Base-by-base conservation (phyloP, 2,888 invertebrate genomes). In the Cabera pusaria region DNA sequence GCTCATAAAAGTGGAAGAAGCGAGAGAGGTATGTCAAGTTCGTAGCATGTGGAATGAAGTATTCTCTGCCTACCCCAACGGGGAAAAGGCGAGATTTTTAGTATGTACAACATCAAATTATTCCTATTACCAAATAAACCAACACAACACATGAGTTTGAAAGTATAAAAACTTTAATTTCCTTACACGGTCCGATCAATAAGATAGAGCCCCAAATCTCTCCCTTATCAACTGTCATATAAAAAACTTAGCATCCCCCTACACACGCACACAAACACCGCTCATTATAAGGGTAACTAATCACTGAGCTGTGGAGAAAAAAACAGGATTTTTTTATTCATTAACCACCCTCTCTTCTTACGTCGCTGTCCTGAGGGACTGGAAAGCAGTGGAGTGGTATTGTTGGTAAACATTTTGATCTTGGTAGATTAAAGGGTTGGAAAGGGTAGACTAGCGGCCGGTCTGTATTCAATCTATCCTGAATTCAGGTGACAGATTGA, bases 251-350 rank as follows among this genome's bases (percentile, higher is more conserved):
- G 68, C 64, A 58, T 61, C 66, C 66, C 68, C 60, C 62, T 49
- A 51, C 64, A 74, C 68, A 72, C 72, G 64, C 73, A 76, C 72
- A 80, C 72, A 64, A 61, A 65, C 71, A 72, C 70, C 71, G 72
- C 79, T 88, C 84, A 87, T 87, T 87, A 87, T 74, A 70, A 79
- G 87, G 84, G 86, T 87, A 88, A 87, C 88, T 88, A 88, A 88
- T 87, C 87, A 87, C 84, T 83, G 84, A 73, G 79, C 79, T 78
- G 76, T 71, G 76, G 77, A 83, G 76, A 70, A 84, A 85, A 84
- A 87, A 86, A 80, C 67, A 56, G 73, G 66, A 64, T 86, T 87
- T 88, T 87, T 88, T 89, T 87, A 87, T 88, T 89, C 87, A 88
- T 87, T 87, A 88, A 85, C 82, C 84, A 84, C 86, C 86, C 88